phyloP scores from a whole-genome alignment of 1,140 invertebrate species.

The Cardiocondyla obscurior region DNA sequence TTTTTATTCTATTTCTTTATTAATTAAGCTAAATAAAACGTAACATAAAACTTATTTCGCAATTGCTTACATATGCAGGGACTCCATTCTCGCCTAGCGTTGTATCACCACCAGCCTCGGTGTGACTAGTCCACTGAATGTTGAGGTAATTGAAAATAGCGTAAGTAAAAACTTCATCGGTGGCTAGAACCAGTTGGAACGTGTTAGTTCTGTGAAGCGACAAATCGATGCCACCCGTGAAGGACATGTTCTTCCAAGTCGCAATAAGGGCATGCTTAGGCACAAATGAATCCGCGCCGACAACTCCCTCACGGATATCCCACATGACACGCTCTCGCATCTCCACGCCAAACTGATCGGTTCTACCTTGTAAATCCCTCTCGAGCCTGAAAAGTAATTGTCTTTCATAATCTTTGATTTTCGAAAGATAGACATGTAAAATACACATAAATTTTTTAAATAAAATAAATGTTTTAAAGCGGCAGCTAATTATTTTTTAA shows the following conservation, averaged over 20 bases:
- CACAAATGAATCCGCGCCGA: conserved; percentile 94
- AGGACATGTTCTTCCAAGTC: conserved; percentile 98
- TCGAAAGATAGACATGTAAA: background rate
- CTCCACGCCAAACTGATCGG: conserved; percentile 93
- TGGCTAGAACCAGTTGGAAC: conserved; percentile 96
- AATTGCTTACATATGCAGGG: conserved; percentile 91
- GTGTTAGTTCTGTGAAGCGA: conserved; percentile 94
- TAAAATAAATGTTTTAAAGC: background rate
- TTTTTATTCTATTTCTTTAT: too few relatives aligned
- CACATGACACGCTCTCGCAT: conserved; percentile 93
- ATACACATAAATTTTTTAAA: too few relatives aligned
- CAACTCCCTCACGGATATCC: conserved; percentile 95
- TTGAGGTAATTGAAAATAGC: conserved; percentile 97
- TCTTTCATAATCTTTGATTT: background rate
- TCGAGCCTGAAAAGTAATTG: conserved; percentile 84
- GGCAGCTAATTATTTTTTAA: background rate
- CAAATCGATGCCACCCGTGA: conserved; percentile 93
- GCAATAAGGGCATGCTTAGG: conserved; percentile 95
- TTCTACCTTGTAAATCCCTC: conserved; percentile 89
- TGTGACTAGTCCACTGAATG: conserved; percentile 95
- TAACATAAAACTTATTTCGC: background rate
- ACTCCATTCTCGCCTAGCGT: conserved; percentile 93
- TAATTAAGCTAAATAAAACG: background rate
- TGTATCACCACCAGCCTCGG: conserved; percentile 95
- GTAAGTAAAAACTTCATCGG: conserved; percentile 97